phyloP scores from a whole-genome alignment of 2,888 invertebrate genomes.

The Spilarctia lutea region DNA sequence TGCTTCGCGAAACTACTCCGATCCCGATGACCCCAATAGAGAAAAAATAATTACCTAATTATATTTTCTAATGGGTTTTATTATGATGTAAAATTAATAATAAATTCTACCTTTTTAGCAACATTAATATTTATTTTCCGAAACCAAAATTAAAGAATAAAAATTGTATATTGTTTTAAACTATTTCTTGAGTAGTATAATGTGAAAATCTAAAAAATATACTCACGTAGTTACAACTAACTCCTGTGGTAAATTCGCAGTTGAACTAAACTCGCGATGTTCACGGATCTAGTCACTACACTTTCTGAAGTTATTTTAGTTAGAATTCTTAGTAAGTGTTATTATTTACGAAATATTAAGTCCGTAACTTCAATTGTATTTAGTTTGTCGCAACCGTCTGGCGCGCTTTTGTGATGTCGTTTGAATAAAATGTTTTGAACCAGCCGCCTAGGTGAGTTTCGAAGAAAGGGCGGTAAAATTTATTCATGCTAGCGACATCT shows the following conservation, averaged over 20 bases:
- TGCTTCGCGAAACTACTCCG: slow-evolving; percentile 6
- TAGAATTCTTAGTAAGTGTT: slow-evolving; percentile 35
- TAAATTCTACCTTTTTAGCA: not conserved
- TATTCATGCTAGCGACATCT: slow-evolving; percentile 62
- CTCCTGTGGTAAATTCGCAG: slow-evolving; percentile 25
- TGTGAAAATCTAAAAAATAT: not conserved
- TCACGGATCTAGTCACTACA: slow-evolving; percentile 36
- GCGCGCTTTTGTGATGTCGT: slow-evolving; percentile 80
- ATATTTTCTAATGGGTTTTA: not conserved
- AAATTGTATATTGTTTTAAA: not conserved
- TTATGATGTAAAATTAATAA: not conserved
- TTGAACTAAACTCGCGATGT: slow-evolving; percentile 27
- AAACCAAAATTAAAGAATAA: not conserved
- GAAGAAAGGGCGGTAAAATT: slow-evolving; percentile 50
- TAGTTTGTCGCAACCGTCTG: slow-evolving; percentile 65
- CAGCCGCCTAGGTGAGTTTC: slow-evolving; percentile 70
- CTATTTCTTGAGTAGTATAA: not conserved
- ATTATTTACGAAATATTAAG: slow-evolving; percentile 1
- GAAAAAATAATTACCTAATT: not conserved
- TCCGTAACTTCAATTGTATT: slow-evolving; percentile 29
- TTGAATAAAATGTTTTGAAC: slow-evolving; percentile 79
- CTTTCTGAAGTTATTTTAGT: slow-evolving; percentile 29
- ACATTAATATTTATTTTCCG: not conserved
- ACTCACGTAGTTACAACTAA: slow-evolving; percentile 33
- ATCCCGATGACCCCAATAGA: slow-evolving; percentile 16